Conservation (phyloP, 2,113 vertebrate genomes). For the Nesoenas mayeri region DNA sequence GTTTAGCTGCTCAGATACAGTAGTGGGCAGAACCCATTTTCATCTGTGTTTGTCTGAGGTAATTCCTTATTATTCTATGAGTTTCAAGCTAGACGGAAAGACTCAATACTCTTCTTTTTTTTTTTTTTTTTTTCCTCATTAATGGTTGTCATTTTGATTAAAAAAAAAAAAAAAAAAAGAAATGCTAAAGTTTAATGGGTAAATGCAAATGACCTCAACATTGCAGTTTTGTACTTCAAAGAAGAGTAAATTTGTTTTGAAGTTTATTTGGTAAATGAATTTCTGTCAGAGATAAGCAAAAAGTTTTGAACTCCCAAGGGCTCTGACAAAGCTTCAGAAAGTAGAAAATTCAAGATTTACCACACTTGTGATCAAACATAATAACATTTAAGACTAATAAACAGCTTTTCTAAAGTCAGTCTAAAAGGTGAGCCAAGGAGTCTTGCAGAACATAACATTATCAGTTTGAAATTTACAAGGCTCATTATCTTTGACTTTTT, state of each 20-base stretch:
- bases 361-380: background rate
- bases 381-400: constrained; percentile 45
- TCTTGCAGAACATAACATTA: background rate
- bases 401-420: background rate
- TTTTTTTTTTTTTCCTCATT: constrained; percentile 24
- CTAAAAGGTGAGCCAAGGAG: background rate
- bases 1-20: constrained; percentile 31
- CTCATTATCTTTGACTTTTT: background rate
- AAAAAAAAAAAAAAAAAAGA: background rate
- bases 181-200: constrained; percentile 37
- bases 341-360: constrained; percentile 24
- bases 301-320: constrained; percentile 36
- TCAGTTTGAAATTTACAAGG: background rate
- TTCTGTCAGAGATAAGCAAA: constrained; percentile 55
- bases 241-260: constrained; percentile 47
- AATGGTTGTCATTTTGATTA: constrained; percentile 47
- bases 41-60: background rate
- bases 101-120: background rate
- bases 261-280: constrained; percentile 56
- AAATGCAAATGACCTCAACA: constrained; percentile 40
- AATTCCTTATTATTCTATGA: background rate
- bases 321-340: constrained; percentile 27
- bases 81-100: background rate
- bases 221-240: constrained; percentile 54
- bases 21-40: constrained; percentile 21